Percentiles rank a stretch among this genome's conserved stretches.
phyloP scores from a whole-genome alignment of 2,888 invertebrate species.

The Hesperia comma region DNA sequence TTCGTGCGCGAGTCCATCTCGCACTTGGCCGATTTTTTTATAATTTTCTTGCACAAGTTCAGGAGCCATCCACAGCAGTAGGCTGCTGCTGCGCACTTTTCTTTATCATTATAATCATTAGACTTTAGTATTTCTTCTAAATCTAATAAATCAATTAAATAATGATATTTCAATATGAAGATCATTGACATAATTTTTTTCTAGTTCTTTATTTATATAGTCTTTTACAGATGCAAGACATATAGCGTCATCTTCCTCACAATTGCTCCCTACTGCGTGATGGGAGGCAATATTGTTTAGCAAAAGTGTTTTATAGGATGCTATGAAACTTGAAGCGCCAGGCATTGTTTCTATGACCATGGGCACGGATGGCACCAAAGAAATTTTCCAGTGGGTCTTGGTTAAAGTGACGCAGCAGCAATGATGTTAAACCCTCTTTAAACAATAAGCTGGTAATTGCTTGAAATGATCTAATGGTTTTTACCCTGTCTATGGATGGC shows the following conservation, averaged over 20 bases:
- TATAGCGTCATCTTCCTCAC: conserved; percentile 39
- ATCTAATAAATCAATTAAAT: background rate
- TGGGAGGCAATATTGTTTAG: conserved; percentile 37
- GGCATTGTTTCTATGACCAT: conserved; percentile 41
- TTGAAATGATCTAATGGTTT: background rate
- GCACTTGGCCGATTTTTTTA: background rate
- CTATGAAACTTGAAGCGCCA: conserved; percentile 31
- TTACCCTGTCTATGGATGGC: background rate
- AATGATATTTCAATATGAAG: background rate
- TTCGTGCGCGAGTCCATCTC: too few species aligned
- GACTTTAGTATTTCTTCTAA: background rate
- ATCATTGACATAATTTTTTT: background rate
- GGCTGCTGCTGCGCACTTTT: background rate
- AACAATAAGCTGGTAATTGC: background rate
- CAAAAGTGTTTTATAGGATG: conserved; percentile 35
- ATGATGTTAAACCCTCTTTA: conserved; percentile 16
- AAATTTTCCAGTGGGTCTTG: conserved; percentile 41
- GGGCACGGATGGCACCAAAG: conserved; percentile 41
- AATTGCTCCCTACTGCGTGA: conserved; percentile 40
- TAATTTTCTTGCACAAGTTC: background rate
- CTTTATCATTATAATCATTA: background rate
- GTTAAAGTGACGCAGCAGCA: conserved; percentile 40
- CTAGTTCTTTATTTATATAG: conserved; percentile 18
- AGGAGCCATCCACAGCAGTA: conserved; percentile 2
- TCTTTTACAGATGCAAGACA: conserved; percentile 11